Percentiles rank a stretch among this genome's conserved stretches.
phyloP scores from a whole-genome alignment of 2,888 invertebrate species.

The Dynastes maya region DNA sequence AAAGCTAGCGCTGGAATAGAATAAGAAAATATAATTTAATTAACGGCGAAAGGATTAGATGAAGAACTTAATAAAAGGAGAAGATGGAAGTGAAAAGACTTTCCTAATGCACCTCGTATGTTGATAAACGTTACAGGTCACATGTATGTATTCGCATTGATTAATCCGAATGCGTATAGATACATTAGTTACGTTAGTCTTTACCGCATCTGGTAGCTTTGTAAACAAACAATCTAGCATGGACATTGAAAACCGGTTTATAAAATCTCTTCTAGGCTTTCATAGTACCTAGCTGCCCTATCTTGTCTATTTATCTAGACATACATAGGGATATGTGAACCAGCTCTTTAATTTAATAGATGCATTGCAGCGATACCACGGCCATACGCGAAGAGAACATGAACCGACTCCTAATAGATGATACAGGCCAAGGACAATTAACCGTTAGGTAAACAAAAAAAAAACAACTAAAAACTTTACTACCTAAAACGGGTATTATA shows the following conservation, averaged over 20 bases:
- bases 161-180: not conserved
- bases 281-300: slow-evolving; percentile 38
- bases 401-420: slow-evolving; percentile 45
- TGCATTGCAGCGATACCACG: slow-evolving; percentile 47
- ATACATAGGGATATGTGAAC: slow-evolving; percentile 24
- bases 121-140: slow-evolving; percentile 10
- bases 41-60: slow-evolving; percentile 18
- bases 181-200: slow-evolving; percentile 28
- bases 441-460: slow-evolving; percentile 59
- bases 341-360: slow-evolving; percentile 45
- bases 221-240: slow-evolving; percentile 49
- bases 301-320: slow-evolving; percentile 47
- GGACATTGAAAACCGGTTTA: slow-evolving; percentile 52
- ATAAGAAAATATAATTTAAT: slow-evolving; percentile 52
- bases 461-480: not conserved
- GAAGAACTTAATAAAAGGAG: not conserved
- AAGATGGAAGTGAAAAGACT: not conserved
- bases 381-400: slow-evolving; percentile 49
- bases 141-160: slow-evolving; percentile 10
- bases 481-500: slow-evolving; percentile 12
- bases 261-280: slow-evolving; percentile 46
- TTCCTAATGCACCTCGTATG: not conserved
- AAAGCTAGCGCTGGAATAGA: slow-evolving; percentile 83
- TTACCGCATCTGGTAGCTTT: slow-evolving; percentile 42
- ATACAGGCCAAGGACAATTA: slow-evolving; percentile 63